Base-by-base conservation (phyloP, 2,888 invertebrate genomes). In the Mythimna ferrago region DNA sequence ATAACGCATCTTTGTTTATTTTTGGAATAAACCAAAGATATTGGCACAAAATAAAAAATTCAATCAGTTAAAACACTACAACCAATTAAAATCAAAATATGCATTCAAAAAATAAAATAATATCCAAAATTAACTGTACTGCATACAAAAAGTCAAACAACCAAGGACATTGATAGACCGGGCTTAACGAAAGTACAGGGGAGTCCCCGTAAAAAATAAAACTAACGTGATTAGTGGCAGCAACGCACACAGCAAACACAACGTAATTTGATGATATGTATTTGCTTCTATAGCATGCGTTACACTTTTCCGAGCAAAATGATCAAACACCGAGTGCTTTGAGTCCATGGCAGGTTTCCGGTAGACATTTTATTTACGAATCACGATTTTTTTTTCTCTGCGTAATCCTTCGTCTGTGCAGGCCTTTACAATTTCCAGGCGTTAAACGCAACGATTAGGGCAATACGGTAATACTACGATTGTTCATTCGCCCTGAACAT, bases 401-500 rank as follows among this genome's bases (percentile, higher is more conserved):
- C n/a, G 9, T 2, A 53, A 6, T 53, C n/a, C 53, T 7, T 53
- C n/a, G 53, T 53, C 53, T 53, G 53, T 2, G n/a, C 53, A 53
- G 53, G n/a, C 53, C 53, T n/a, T 21, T 53, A 58, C 65, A 78
- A 67, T 65, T 57, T 41, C 72, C 54, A 19, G 54, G 53, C 82
- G 58, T 66, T 65, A 81, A 76, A 53, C 66, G 78, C 61, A 62
- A n/a, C 57, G 67, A 78, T 80, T 72, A 80, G 54, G 57, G 78
- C 63, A 53, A 61, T 69, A 54, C 48, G 56, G 68, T 26, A 26
- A 26, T 65, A 63, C 41, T 58, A 21, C 58, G 32, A 73, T 80
- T 82, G 79, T 80, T 82, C 66, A 73, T 80, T 69, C n/a, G 58
- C 74, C 48, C 26, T 51, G 32, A 83, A 65, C 60, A 78, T 78